Base-by-base conservation (phyloP, 1,140 invertebrate species). In the Scaptomyza hsui region DNA sequence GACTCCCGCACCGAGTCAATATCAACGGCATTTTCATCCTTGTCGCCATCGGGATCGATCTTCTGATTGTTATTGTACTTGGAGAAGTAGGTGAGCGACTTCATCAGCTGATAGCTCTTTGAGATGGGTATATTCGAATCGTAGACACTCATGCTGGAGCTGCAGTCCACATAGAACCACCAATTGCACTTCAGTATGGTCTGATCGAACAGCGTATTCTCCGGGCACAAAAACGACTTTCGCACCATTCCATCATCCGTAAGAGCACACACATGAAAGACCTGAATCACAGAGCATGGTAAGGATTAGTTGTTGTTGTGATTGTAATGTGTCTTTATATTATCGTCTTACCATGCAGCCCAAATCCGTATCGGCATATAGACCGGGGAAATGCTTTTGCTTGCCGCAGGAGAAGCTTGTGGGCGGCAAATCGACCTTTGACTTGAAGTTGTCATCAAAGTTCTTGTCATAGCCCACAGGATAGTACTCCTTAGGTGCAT, bases 101-200 rank as follows among this genome's bases (percentile, higher is more conserved):
- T 97, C 95, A 97, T 97, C 4, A 97, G 92, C 89, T 97, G 96
- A 91, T 97, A 97, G 91, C 96, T 97, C 91, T 97, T 97, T 32
- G 96, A 97, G 44, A 97, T 95, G 0, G 96, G 96, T 44, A 97
- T 96, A 82, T 97, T 97, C 3, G 96, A 97, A 77, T 97, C 96
- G 90, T 97, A 97, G 32, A 97, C 92, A 51, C 93, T 94, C 71
- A 94, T 94, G 0, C 96, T 96, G 29, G 94, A 93, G 91, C 96
- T 96, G 90, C 97, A 97, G 81, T 97, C 96, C 0, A 97, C 96
- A 91, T 97, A 97, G 92, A 97, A 97, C 96, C 96, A 97, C 96
- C 96, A 97, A 89, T 97, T 97, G 91, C 97, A 97, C 88, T 97
- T 97, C 0, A 97, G 92, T 52, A 97, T 96, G 3, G 96, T 96